These are phyloP conservation scores for Wiebesia pumilae DNA, from an alignment of 1,140 invertebrate species.

Conservation along the genomic window DNA sequence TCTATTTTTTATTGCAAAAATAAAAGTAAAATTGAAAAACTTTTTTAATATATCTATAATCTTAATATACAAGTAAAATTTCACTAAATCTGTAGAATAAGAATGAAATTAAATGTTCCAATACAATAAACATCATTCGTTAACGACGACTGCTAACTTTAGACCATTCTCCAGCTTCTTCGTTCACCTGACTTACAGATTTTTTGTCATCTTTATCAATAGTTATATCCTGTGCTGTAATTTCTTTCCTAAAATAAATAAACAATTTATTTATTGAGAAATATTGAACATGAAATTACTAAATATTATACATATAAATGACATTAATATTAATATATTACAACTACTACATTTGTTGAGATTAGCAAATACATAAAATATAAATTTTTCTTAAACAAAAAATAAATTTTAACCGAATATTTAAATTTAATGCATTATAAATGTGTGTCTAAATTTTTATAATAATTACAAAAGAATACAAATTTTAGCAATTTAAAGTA, in stretches of 20 bases:
- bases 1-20: no score
- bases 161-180: constrained; percentile 27
- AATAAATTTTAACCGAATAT: no score
- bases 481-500: no score
- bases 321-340: no score
- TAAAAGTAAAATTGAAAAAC: no score
- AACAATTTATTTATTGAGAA: not conserved
- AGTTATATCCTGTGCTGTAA: not conserved
- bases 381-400: no score
- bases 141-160: constrained; percentile 8
- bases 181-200: not conserved
- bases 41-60: constrained; percentile 14
- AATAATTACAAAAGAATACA: no score
- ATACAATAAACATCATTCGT: not conserved
- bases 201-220: constrained; percentile 6
- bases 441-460: no score
- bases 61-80: constrained; percentile 26
- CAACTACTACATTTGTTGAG: no score
- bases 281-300: not conserved
- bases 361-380: no score
- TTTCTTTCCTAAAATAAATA: constrained; percentile 24
- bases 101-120: not conserved
- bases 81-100: not conserved
- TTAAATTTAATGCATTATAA: no score
- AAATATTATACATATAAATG: no score